phyloP scores from a whole-genome alignment of 2,113 vertebrate genomes.

The Eulacestoma nigropectus region DNA sequence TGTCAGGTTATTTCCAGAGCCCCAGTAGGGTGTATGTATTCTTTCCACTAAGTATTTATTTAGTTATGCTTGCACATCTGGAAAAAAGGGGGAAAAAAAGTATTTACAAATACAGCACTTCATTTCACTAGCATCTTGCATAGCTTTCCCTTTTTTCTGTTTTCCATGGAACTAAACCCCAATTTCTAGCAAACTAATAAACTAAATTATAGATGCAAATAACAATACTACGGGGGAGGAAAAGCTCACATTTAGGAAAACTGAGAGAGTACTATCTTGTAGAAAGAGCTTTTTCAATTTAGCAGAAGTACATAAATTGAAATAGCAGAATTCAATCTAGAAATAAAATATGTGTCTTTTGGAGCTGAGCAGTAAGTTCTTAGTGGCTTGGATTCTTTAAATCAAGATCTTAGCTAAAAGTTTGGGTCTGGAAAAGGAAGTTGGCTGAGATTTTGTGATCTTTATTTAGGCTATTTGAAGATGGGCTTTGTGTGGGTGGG shows the following conservation, averaged over 20 bases:
- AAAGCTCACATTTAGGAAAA: not conserved
- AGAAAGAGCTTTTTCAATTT: not conserved
- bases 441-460: not conserved
- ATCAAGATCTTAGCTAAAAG: not conserved
- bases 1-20: conserved; percentile 6
- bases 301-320: not conserved
- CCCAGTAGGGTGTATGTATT: not conserved
- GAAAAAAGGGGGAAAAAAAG: not conserved
- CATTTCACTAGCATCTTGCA: not conserved
- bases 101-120: not conserved
- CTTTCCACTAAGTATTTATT: conserved; percentile 29
- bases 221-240: not conserved
- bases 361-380: not conserved
- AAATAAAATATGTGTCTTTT: not conserved
- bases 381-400: not conserved
- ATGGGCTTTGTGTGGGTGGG: not conserved
- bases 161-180: not conserved
- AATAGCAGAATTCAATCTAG: not conserved
- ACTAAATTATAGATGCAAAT: not conserved
- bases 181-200: not conserved
- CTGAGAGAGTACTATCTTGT: not conserved
- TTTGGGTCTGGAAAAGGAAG: not conserved
- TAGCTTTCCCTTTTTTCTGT: not conserved
- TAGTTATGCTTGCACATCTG: conserved; percentile 5
- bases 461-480: not conserved